These are phyloP conservation scores for Cerastis leucographa DNA, from an alignment of 2,888 invertebrate species.

Conservation along the genomic window DNA sequence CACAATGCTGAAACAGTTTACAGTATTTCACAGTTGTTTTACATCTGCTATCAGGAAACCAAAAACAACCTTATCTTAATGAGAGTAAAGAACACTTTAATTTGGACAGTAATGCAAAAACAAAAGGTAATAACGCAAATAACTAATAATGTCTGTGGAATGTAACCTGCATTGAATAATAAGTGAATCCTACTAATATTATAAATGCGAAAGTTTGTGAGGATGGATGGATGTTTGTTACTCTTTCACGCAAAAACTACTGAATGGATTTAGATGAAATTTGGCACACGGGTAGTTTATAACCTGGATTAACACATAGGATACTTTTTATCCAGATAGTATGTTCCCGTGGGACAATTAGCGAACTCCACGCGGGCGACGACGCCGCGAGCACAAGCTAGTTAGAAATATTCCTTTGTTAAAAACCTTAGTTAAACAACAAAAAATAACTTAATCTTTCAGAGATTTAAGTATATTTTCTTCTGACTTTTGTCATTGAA, in stretches of 20 bases:
- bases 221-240: too few relatives aligned
- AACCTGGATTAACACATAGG: too few relatives aligned
- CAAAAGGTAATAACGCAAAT: background rate
- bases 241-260: too few relatives aligned
- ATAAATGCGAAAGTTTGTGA: too few relatives aligned
- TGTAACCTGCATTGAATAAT: background rate
- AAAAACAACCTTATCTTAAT: background rate
- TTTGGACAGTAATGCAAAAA: background rate
- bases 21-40: background rate
- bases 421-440: background rate
- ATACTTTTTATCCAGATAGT: too few relatives aligned
- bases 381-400: too few relatives aligned
- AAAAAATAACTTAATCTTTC: background rate
- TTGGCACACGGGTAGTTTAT: too few relatives aligned
- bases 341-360: too few relatives aligned
- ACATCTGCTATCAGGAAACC: background rate
- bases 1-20: background rate
- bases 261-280: too few relatives aligned
- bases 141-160: background rate
- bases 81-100: background rate
- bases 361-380: too few relatives aligned
- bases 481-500: background rate
- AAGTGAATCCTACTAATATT: too few relatives aligned
- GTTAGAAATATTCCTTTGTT: background rate
- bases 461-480: background rate